Percentiles rank a stretch among this genome's conserved stretches.
Evolutionary conservation across 2,888 invertebrate species (phyloP).

Genomic region (Caenorhabditis sp.): DNA sequence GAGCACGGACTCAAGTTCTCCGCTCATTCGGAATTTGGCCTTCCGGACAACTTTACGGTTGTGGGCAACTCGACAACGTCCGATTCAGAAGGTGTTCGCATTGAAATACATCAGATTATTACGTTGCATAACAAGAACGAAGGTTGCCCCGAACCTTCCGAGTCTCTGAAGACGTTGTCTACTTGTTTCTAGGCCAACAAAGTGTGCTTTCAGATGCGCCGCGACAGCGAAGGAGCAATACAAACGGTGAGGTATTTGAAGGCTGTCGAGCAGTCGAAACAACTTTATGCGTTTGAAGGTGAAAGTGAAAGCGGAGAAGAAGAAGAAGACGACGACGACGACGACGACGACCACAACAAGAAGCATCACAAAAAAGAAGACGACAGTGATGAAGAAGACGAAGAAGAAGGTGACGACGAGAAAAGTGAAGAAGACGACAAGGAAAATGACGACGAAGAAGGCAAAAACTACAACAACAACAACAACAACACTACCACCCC

Average conservation of each 20-base stretch:
- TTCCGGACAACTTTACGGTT: constrained; percentile 31
- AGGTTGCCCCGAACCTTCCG: not conserved
- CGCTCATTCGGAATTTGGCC: constrained; percentile 41
- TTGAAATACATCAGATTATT: constrained; percentile 42
- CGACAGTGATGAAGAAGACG: not conserved
- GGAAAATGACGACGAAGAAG: not conserved
- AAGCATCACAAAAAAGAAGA: not conserved
- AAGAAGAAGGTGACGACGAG: constrained; percentile 9
- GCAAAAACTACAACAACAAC: not conserved
- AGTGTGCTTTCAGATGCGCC: no score
- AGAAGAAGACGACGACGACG: constrained; percentile 8
- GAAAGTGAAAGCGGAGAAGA: constrained; percentile 8
- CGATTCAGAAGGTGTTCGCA: constrained; percentile 41
- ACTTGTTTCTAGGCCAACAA: no score
- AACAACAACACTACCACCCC: not conserved
- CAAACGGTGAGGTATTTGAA: constrained; percentile 32
- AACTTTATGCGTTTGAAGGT: not conserved
- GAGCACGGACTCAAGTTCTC: constrained; percentile 42
- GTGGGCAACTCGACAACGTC: constrained; percentile 16
- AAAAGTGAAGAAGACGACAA: not conserved
- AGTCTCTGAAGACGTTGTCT: not conserved
- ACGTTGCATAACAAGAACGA: constrained; percentile 31
- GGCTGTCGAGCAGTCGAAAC: not conserved
- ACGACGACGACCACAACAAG: constrained; percentile 5
- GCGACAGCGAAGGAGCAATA: constrained; percentile 13